Percentiles rank a stretch among this genome's conserved stretches.
Evolutionary conservation across 1,140 invertebrate species (phyloP).

Genomic region (Caerostris extrusa): DNA sequence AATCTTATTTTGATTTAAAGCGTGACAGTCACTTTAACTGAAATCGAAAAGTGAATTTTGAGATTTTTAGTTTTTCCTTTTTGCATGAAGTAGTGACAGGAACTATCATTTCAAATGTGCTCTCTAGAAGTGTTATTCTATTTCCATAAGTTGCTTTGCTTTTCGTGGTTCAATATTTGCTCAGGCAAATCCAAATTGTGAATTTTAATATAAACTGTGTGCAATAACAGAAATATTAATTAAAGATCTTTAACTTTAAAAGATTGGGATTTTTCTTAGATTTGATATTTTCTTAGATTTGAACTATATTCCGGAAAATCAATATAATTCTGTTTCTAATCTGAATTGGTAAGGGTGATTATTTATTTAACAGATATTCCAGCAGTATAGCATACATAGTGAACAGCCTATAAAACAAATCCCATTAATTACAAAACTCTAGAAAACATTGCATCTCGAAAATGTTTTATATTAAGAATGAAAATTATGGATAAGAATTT

Average conservation of each 20-base stretch:
- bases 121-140: not conserved
- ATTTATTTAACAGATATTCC: no score
- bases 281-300: not conserved
- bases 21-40: conserved; percentile 3
- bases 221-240: not conserved
- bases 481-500: no score
- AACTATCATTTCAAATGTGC: not conserved
- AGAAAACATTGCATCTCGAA: no score
- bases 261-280: not conserved
- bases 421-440: no score
- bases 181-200: not conserved
- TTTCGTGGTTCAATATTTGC: not conserved
- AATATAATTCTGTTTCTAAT: no score
- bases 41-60: conserved; percentile 36
- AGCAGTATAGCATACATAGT: no score
- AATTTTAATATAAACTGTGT: not conserved
- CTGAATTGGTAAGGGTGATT: no score
- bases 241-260: not conserved
- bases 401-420: no score
- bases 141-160: not conserved
- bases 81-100: not conserved
- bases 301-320: no score
- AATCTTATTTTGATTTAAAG: not conserved
- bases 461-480: no score
- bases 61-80: not conserved